phyloP scores from a whole-genome alignment of 2,888 invertebrate genomes.

The Loripinus fragilis region DNA sequence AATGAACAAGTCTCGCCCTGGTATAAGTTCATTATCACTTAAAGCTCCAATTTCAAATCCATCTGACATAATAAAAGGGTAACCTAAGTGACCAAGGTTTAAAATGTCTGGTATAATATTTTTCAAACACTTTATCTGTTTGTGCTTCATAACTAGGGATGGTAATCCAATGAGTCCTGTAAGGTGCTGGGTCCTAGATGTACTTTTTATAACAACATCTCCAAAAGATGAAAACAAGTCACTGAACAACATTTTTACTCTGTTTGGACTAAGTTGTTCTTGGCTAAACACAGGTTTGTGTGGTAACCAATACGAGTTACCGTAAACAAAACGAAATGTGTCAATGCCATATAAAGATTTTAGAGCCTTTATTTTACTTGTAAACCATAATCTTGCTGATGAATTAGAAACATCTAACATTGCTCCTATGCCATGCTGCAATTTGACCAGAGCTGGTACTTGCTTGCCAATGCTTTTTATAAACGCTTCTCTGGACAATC shows the following conservation, averaged over 20 bases:
- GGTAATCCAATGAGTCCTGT: slow-evolving; percentile 91
- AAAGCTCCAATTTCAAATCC: slow-evolving; percentile 88
- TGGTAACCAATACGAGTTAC: slow-evolving; percentile 75
- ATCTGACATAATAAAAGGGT: slow-evolving; percentile 94
- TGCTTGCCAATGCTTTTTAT: slow-evolving; percentile 68
- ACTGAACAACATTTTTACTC: slow-evolving; percentile 60
- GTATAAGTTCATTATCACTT: slow-evolving; percentile 80
- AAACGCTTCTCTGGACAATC: slow-evolving; percentile 86
- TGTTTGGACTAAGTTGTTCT: slow-evolving; percentile 56
- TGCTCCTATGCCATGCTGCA: slow-evolving; percentile 88
- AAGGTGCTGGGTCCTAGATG: slow-evolving; percentile 88
- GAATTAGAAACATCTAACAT: slow-evolving; percentile 96
- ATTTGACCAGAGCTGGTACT: slow-evolving; percentile 84
- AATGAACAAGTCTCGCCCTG: slow-evolving; percentile 85
- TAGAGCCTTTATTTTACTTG: slow-evolving; percentile 88
- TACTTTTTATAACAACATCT: slow-evolving; percentile 62
- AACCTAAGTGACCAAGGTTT: slow-evolving; percentile 89
- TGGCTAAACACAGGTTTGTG: slow-evolving; percentile 70
- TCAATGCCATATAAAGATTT: slow-evolving; percentile 89
- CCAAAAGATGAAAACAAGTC: slow-evolving; percentile 63
- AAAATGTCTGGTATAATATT: slow-evolving; percentile 92
- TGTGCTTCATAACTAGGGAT: slow-evolving; percentile 93
- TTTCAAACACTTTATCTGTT: slow-evolving; percentile 88
- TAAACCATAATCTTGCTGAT: slow-evolving; percentile 89
- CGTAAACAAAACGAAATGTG: slow-evolving; percentile 94